Conservation (phyloP, 2,888 invertebrate genomes). For the Lasioglossum lativentre region DNA sequence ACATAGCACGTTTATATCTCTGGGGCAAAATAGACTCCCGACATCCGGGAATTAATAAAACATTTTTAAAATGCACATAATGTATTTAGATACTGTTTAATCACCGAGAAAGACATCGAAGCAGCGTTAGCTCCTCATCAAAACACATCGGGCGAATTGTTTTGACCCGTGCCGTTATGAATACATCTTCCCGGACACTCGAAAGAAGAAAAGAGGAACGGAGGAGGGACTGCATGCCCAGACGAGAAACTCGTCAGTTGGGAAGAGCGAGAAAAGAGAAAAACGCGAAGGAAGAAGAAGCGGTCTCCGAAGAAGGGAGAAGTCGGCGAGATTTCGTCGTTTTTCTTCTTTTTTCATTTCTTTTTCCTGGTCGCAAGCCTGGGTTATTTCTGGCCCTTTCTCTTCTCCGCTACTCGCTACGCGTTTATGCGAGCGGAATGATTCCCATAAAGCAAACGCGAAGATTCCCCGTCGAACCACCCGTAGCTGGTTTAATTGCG, state of each 20-base stretch:
- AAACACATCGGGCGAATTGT: constrained; percentile 50
- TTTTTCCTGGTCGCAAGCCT: constrained; percentile 53
- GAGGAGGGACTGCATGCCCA: constrained; percentile 46
- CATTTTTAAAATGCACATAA: background rate
- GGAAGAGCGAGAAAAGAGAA: constrained; percentile 49
- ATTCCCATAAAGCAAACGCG: constrained; percentile 39
- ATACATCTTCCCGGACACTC: constrained; percentile 56
- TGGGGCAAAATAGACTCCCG: background rate
- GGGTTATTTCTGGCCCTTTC: constrained; percentile 66
- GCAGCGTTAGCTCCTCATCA: background rate
- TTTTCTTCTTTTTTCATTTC: constrained; percentile 36
- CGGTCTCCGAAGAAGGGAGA: constrained; percentile 45
- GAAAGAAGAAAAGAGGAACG: constrained; percentile 15
- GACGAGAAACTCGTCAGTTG: constrained; percentile 53
- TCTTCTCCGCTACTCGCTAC: constrained; percentile 21
- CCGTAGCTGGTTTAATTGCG: constrained; percentile 20
- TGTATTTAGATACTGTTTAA: background rate
- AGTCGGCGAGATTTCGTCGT: constrained; percentile 66
- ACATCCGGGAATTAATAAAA: background rate
- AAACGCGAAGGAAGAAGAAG: constrained; percentile 41
- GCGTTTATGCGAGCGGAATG: constrained; percentile 40
- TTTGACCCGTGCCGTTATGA: constrained; percentile 66
- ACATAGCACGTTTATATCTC: background rate
- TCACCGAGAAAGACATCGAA: background rate
- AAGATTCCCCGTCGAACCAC: constrained; percentile 18